Conservation (phyloP, 2,113 vertebrate species). For the Rhynchomys soricoides region DNA sequence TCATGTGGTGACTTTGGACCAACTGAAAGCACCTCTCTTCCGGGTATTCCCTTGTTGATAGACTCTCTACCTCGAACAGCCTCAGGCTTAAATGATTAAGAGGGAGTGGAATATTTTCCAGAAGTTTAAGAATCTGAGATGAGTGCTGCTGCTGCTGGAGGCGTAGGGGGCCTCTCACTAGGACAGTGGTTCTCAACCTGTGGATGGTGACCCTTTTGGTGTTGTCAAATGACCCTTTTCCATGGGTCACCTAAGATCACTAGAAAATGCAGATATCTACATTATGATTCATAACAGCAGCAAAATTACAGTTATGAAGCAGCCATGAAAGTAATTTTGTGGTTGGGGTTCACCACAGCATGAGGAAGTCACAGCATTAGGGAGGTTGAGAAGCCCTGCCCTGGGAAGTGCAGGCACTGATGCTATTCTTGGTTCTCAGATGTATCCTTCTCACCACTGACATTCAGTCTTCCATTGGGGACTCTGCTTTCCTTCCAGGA, state of each 20-base stretch:
- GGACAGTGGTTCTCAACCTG: background rate
- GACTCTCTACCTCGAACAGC: background rate
- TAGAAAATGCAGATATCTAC: background rate
- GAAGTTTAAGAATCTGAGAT: background rate
- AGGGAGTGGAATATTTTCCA: background rate
- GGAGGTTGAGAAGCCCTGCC: background rate
- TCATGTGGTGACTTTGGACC: rapidly evolving
- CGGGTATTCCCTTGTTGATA: background rate
- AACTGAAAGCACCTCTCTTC: background rate
- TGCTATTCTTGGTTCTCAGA: background rate
- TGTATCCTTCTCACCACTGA: background rate
- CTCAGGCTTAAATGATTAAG: background rate
- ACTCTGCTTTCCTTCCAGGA: background rate
- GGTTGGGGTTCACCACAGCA: background rate
- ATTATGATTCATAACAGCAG: background rate
- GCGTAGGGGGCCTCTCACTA: too few relatives aligned
- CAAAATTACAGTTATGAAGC: background rate
- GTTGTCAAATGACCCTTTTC: background rate
- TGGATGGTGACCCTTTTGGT: background rate
- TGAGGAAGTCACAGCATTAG: background rate
- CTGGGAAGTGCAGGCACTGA: background rate
- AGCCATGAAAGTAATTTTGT: background rate
- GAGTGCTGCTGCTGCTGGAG: background rate
- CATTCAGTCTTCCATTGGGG: background rate
- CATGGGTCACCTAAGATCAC: background rate